Base-by-base conservation (phyloP, 2,888 invertebrate genomes). In the Andrena hattorfiana region DNA sequence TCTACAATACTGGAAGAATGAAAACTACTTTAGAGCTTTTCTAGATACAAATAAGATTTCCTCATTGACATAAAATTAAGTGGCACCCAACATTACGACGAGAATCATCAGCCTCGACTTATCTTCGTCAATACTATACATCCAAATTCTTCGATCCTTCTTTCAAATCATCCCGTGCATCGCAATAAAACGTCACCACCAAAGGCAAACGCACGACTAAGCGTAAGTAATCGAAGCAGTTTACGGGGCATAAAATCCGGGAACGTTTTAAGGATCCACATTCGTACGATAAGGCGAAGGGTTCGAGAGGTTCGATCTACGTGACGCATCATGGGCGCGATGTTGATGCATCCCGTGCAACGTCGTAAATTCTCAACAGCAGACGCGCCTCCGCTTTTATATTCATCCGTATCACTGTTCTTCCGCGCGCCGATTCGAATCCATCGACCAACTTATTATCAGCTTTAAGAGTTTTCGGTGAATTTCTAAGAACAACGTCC, bases 191-290 rank as follows among this genome's bases (percentile, higher is more conserved):
- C 6, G 13, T 16, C 59, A 26, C 23, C 13, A 28, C n/a, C 16
- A 48, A 30, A 48, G 4, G 23, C 3, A 32, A 13, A 70, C 26
- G 23, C 20, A 16, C 13, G 26, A 54, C 20, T 32, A 32, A 13
- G 13, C 16, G 30, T 5, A 30, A 23, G n/a, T 16, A 68, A 60
- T 69, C 62, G 51, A 20, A 23, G 5, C 66, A 13, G 26, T 76
- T 69, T 69, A 64, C 70, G 48, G 5, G 70, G 32, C 70, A 32
- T 77, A 64, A 70, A 70, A 59, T 23, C 56, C 23, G n/a, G 16
- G 23, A 54, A 64, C 28, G 48, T 70, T 69, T 64, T 48, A 64
- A 77, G 56, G 30, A 49, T 2, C 13, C 54, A 16, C 70, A 1
- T 42, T 42, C 16, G 42, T 16, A 8, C 23, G 64, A 77, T 77